phyloP scores from a whole-genome alignment of 2,797 vertebrate species.

The Lycodopsis pacificus region DNA sequence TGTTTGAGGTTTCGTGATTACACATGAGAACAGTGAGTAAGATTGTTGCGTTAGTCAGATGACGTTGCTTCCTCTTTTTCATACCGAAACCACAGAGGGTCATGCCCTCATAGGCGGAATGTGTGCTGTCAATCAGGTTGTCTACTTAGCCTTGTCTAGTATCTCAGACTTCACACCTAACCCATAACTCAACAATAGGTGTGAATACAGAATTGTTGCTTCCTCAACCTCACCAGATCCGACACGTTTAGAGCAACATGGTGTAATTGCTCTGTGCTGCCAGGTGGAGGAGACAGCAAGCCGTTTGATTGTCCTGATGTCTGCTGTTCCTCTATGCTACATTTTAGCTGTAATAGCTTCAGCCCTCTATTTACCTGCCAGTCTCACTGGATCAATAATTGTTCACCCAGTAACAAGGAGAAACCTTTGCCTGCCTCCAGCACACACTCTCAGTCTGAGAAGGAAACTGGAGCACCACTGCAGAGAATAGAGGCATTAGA shows the following conservation, averaged over 20 bases:
- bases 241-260: not conserved
- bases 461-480: constrained; percentile 70
- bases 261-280: constrained; percentile 33
- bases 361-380: constrained; percentile 22
- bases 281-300: constrained; percentile 66
- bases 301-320: constrained; percentile 2
- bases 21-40: not conserved
- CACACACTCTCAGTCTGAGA: constrained; percentile 45
- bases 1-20: constrained; percentile 5
- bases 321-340: constrained; percentile 14
- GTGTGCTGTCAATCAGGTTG: not conserved
- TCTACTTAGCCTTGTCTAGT: not conserved
- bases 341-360: constrained; percentile 29
- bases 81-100: constrained; percentile 3
- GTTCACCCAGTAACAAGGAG: not conserved
- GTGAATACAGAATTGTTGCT: not conserved
- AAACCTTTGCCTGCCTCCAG: constrained; percentile 11
- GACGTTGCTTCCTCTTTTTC: constrained; percentile 21
- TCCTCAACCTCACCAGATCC: not conserved
- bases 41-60: constrained; percentile 18
- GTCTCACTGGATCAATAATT: constrained; percentile 24
- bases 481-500: constrained; percentile 72
- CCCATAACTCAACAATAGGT: not conserved
- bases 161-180: not conserved
- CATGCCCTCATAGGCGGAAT: not conserved